Conservation (phyloP, 1,140 invertebrate genomes). For the Trypoxylus dichotomus region DNA sequence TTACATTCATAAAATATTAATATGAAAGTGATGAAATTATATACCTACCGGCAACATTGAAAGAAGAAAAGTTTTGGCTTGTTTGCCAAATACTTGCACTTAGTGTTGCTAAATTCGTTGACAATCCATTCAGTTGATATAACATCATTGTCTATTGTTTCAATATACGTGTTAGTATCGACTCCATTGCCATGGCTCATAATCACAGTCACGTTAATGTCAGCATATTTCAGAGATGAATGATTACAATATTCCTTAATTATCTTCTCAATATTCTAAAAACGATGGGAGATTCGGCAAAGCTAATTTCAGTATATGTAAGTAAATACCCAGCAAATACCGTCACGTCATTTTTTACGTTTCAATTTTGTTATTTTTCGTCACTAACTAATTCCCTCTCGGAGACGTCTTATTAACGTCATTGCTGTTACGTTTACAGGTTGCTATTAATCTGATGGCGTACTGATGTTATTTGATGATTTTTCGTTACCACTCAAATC, state of each 20-base stretch:
- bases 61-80: slow-evolving; percentile 82
- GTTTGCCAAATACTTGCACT: slow-evolving; percentile 60
- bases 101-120: slow-evolving; percentile 62
- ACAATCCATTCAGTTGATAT: slow-evolving; percentile 58
- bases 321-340: too few species aligned
- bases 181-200: slow-evolving; percentile 60
- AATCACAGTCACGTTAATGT: slow-evolving; percentile 61
- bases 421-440: too few species aligned
- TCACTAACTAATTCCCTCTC: too few species aligned
- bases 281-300: background rate
- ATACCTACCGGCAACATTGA: slow-evolving; percentile 53
- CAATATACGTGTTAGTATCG: slow-evolving; percentile 47
- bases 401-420: too few species aligned
- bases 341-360: too few species aligned
- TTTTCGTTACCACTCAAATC: too few species aligned
- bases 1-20: too few species aligned
- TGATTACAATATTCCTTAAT: slow-evolving; percentile 51
- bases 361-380: too few species aligned
- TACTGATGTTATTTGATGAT: too few species aligned
- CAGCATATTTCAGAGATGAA: slow-evolving; percentile 47
- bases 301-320: background rate
- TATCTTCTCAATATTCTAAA: slow-evolving; percentile 51
- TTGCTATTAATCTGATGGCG: too few species aligned
- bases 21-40: background rate
- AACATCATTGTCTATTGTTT: slow-evolving; percentile 55